A percentile compares a stretch with the other conserved stretches of the same genome.
Conservation (phyloP, 2,797 vertebrate species). For the Austrolebias charrua region DNA sequence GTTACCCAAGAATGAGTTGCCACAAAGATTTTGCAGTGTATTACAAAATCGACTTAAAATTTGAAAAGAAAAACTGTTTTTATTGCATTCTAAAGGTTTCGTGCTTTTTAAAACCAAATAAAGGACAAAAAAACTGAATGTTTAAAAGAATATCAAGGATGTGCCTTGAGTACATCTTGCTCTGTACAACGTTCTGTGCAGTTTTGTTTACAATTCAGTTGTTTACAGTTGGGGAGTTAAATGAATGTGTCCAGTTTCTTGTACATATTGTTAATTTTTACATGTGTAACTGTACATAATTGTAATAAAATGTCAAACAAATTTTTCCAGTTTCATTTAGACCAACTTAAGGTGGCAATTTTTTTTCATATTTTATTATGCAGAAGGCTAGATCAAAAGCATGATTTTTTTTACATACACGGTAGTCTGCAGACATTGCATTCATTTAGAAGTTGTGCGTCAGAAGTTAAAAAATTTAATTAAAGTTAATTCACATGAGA, state of each 20-base stretch:
- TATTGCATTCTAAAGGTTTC: constrained; percentile 42
- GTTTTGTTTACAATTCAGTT: constrained; percentile 75
- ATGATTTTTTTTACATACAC: background rate
- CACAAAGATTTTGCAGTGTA: background rate
- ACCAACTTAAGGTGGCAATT: constrained; percentile 1
- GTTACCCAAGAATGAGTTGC: constrained; percentile 8
- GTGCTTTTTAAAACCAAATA: constrained; percentile 46
- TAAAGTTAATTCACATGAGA: background rate
- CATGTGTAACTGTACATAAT: constrained; percentile 73
- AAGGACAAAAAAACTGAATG: constrained; percentile 52
- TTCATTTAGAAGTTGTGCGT: background rate
- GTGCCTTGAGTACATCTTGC: constrained; percentile 76
- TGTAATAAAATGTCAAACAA: constrained; percentile 69
- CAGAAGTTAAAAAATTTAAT: constrained; percentile 10
- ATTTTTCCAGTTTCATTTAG: constrained; percentile 12
- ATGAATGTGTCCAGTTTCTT: constrained; percentile 62
- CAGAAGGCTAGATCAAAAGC: constrained; percentile 3
- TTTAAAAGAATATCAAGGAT: constrained; percentile 70
- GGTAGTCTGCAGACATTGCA: background rate
- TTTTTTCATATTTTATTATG: constrained; percentile 18
- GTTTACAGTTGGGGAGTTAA: constrained; percentile 70
- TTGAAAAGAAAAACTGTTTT: constrained; percentile 50
- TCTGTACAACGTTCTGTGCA: constrained; percentile 64
- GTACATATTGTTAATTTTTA: constrained; percentile 71
- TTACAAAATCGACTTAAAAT: constrained; percentile 14